Evolutionary conservation across 2,888 invertebrate genomes (phyloP), one percentile per base, ranked within the genome.

Genomic region (Schizaphis graminum): DNA sequence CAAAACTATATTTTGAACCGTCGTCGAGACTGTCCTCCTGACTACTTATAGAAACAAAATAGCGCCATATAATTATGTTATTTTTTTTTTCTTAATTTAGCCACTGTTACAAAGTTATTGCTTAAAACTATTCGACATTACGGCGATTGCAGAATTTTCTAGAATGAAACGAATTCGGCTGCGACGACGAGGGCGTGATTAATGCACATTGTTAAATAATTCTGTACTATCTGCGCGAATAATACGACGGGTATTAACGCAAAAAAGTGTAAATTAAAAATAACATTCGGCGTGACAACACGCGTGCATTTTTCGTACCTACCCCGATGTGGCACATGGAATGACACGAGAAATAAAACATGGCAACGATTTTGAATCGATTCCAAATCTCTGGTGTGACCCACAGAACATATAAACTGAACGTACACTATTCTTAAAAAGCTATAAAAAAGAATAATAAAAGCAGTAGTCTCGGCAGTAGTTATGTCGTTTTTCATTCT

Each of bases 331-430:
- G 89, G 28, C 61, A 61, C 61, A 90, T 61, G 61, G n/a, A 61
- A 61, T 61, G 89, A 61, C 89, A 57, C 35, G 28, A 89, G 61
- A 61, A 89, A 89, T 89, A 89, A 89, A 89, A 90, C 90, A n/a
- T 47, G 47, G 61, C 89, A 44, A 90, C 61, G 61, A 13, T 61
- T 90, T 90, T 90, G 61, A 90, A 90, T 90, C 61, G 47, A 90
- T 47, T 89, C 90, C 90, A 67, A 90, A 90, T 67, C 61, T 90
- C 90, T 90, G n/a, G 61, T 90, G 61, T 90, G 90, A 90, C 90
- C 90, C 90, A 90, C 90, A 90, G 90, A 90, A 61, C 44, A 89
- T 61, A 89, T 61, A 89, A 44, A 89, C 89, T 44, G 89, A 61
- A 61, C 61, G 16, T 16, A 88, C 44, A 44, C 13, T 89, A 56